These are phyloP conservation scores for Aplidium turbinatum DNA, from an alignment of 23 tunicate species.

Conservation along the genomic window DNA sequence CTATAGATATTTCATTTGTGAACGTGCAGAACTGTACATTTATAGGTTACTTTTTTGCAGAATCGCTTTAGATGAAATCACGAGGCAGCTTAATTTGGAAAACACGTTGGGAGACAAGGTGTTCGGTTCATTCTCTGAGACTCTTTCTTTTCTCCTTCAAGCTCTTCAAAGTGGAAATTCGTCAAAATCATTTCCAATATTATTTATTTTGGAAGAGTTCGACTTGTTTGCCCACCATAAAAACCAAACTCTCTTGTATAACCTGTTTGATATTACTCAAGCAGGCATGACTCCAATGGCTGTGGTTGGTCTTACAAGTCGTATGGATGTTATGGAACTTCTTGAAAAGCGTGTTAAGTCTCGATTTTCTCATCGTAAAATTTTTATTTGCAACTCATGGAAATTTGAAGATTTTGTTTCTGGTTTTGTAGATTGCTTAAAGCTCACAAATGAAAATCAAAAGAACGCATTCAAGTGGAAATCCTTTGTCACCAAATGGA, in stretches of 20 bases:
- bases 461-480: not conserved
- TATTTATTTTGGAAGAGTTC: slow-evolving; percentile 77
- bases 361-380: slow-evolving; percentile 84
- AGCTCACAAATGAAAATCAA: slow-evolving; percentile 10
- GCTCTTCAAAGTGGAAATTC: slow-evolving; percentile 63
- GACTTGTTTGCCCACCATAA: slow-evolving; percentile 90
- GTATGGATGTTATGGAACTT: slow-evolving; percentile 88
- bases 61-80: slow-evolving; percentile 90
- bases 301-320: slow-evolving; percentile 71
- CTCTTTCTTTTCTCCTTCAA: slow-evolving; percentile 69
- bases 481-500: slow-evolving; percentile 31
- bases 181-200: slow-evolving; percentile 52
- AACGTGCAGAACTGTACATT: too few relatives aligned
- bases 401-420: slow-evolving; percentile 53
- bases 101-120: slow-evolving; percentile 73
- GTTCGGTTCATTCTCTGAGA: slow-evolving; percentile 85
- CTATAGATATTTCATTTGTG: too few relatives aligned
- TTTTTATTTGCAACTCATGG: slow-evolving; percentile 61
- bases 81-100: slow-evolving; percentile 81
- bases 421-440: slow-evolving; percentile 40
- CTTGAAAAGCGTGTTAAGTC: slow-evolving; percentile 92
- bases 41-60: slow-evolving; percentile 28
- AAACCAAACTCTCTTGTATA: slow-evolving; percentile 86
- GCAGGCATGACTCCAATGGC: slow-evolving; percentile 80
- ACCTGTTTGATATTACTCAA: slow-evolving; percentile 79